Conservation (phyloP, 2,888 invertebrate species). For the Sepiola atlantica region DNA sequence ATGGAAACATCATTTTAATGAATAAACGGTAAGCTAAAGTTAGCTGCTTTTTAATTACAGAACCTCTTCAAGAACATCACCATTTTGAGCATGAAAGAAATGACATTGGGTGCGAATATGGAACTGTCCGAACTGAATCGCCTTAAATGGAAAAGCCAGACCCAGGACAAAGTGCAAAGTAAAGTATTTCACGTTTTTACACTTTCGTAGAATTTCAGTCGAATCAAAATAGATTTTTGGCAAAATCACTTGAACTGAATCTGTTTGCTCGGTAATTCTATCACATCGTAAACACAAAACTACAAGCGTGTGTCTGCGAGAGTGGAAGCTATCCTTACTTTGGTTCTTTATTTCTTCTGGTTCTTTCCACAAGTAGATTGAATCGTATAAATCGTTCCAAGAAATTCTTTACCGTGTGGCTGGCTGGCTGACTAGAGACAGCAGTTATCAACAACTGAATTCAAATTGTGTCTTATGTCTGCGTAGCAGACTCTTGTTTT, state of each 20-base stretch:
- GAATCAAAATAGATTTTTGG: not conserved
- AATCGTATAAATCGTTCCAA: not conserved
- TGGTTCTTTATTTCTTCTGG: not conserved
- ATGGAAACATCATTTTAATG: not conserved
- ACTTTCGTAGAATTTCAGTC: not conserved
- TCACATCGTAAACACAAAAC: not conserved
- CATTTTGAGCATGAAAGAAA: constrained; percentile 63
- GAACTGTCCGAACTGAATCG: constrained; percentile 61
- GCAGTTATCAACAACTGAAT: not conserved
- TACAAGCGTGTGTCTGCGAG: not conserved
- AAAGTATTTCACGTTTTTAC: not conserved
- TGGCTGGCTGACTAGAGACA: not conserved
- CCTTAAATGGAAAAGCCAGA: constrained; percentile 61
- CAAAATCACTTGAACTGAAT: not conserved
- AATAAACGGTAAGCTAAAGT: not conserved
- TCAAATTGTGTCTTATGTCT: not conserved
- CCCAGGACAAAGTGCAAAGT: not conserved
- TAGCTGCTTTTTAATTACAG: constrained; percentile 56
- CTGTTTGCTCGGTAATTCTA: not conserved
- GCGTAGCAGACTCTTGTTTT: not conserved
- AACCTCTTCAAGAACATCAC: constrained; percentile 66
- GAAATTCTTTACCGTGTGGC: not conserved
- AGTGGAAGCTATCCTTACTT: not conserved
- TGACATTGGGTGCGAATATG: constrained; percentile 70
- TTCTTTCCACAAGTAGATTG: not conserved